Conservation (phyloP, 2,888 invertebrate genomes). For the Trichacis sp. region DNA sequence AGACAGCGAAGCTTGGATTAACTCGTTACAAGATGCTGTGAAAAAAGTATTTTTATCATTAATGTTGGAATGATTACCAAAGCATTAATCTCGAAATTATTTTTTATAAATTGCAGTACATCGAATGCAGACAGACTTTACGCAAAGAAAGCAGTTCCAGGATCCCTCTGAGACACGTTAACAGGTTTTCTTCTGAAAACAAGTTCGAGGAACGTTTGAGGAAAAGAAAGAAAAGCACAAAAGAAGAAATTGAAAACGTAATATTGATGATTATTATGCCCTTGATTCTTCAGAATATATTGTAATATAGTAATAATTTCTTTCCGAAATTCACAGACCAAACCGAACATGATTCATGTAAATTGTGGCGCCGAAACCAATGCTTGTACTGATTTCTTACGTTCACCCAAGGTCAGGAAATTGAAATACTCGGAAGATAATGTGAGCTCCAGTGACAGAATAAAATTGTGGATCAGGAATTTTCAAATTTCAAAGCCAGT, state of each 20-base stretch:
- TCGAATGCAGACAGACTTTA: constrained; percentile 74
- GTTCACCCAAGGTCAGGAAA: constrained; percentile 20
- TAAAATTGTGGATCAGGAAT: constrained; percentile 30
- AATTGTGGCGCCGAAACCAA: constrained; percentile 41
- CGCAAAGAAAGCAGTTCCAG: constrained; percentile 76
- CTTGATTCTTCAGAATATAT: too few species aligned
- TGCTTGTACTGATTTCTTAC: constrained; percentile 25
- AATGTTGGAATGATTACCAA: too few species aligned
- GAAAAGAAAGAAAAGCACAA: constrained; percentile 45
- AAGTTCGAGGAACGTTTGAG: constrained; percentile 46
- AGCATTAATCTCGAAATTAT: too few species aligned
- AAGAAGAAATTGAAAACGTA: constrained; percentile 29
- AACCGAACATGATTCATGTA: constrained; percentile 45
- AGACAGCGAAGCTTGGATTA: constrained; percentile 73
- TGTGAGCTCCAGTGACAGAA: constrained; percentile 19
- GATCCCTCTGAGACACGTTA: constrained; percentile 73
- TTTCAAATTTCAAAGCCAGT: background rate
- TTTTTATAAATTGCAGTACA: too few species aligned
- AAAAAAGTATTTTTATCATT: too few species aligned
- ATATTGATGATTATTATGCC: too few species aligned
- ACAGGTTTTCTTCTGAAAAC: constrained; percentile 67
- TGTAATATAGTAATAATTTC: constrained; percentile 7
- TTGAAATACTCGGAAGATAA: constrained; percentile 15
- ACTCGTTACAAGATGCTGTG: constrained; percentile 72
- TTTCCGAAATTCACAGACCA: constrained; percentile 20